phyloP scores from a whole-genome alignment of 2,888 invertebrate genomes.

The Leucoma salicis region DNA sequence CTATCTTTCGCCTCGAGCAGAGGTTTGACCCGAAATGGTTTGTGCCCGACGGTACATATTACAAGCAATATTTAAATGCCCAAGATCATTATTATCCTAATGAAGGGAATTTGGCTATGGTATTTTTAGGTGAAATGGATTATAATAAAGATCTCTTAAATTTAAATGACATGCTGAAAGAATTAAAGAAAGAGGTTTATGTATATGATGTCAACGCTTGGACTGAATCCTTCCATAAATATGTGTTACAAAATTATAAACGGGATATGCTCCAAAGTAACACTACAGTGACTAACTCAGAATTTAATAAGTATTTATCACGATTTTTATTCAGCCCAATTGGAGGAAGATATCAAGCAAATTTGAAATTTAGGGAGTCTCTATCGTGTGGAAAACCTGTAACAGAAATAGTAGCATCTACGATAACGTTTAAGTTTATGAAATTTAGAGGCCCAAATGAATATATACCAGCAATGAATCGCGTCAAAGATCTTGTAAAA shows the following conservation, averaged over 20 bases:
- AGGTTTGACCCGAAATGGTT: constrained; percentile 92
- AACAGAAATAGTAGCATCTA: constrained; percentile 82
- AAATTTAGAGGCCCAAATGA: constrained; percentile 83
- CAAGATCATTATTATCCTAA: constrained; percentile 84
- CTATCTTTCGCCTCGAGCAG: constrained; percentile 85
- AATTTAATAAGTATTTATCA: constrained; percentile 84
- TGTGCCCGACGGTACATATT: constrained; percentile 86
- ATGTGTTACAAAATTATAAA: constrained; percentile 81
- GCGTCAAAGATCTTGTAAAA: constrained; percentile 79
- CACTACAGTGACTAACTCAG: constrained; percentile 65
- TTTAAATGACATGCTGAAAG: constrained; percentile 78
- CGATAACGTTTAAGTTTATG: constrained; percentile 84
- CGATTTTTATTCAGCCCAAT: constrained; percentile 86
- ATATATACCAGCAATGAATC: constrained; percentile 89
- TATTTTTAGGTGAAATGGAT: constrained; percentile 86
- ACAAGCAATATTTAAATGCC: constrained; percentile 82
- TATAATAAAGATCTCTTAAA: constrained; percentile 83
- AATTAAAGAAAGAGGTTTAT: constrained; percentile 76
- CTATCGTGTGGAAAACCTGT: constrained; percentile 84
- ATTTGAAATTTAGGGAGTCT: constrained; percentile 84
- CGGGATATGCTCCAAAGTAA: constrained; percentile 70
- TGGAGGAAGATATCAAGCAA: constrained; percentile 86
- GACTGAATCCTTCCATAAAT: constrained; percentile 85
- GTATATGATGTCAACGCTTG: constrained; percentile 83
- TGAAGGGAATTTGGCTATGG: constrained; percentile 83